Percentiles rank a stretch among this genome's conserved stretches.
Conservation (phyloP, 2,888 invertebrate genomes). For the Podotricha telesiphe region DNA sequence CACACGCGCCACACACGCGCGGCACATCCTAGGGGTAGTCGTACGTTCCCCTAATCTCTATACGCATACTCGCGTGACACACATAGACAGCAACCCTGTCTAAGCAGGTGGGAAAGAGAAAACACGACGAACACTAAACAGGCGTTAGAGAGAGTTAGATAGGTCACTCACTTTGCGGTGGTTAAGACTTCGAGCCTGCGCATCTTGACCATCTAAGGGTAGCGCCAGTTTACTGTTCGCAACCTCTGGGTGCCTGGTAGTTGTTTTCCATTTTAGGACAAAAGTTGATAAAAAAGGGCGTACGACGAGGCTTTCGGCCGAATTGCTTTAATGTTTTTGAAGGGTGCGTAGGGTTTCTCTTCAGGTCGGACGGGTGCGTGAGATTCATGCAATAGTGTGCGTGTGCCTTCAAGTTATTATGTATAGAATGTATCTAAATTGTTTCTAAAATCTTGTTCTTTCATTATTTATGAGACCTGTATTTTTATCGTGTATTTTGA, state of each 20-base stretch:
- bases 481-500: not conserved
- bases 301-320: slow-evolving; percentile 31
- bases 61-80: slow-evolving; percentile 59
- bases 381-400: slow-evolving; percentile 9
- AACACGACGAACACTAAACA: slow-evolving; percentile 40
- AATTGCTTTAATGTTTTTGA: slow-evolving; percentile 31
- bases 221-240: slow-evolving; percentile 61
- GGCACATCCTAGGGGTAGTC: slow-evolving; percentile 74
- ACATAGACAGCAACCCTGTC: slow-evolving; percentile 60
- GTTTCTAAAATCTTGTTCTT: not conserved
- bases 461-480: not conserved
- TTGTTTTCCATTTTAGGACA: slow-evolving; percentile 84
- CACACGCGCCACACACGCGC: slow-evolving; percentile 75
- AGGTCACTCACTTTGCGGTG: slow-evolving; percentile 58
- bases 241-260: slow-evolving; percentile 72
- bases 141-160: slow-evolving; percentile 74
- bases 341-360: slow-evolving; percentile 39
- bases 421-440: not conserved
- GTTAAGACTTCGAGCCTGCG: slow-evolving; percentile 68
- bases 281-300: slow-evolving; percentile 83
- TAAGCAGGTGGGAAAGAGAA: slow-evolving; percentile 66
- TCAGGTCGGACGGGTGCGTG: slow-evolving; percentile 26
- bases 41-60: slow-evolving; percentile 62
- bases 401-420: not conserved
- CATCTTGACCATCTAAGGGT: slow-evolving; percentile 77